These are phyloP conservation scores for Drosophila eohydei DNA, from an alignment of 2,888 invertebrate genomes.

Conservation along the genomic window DNA sequence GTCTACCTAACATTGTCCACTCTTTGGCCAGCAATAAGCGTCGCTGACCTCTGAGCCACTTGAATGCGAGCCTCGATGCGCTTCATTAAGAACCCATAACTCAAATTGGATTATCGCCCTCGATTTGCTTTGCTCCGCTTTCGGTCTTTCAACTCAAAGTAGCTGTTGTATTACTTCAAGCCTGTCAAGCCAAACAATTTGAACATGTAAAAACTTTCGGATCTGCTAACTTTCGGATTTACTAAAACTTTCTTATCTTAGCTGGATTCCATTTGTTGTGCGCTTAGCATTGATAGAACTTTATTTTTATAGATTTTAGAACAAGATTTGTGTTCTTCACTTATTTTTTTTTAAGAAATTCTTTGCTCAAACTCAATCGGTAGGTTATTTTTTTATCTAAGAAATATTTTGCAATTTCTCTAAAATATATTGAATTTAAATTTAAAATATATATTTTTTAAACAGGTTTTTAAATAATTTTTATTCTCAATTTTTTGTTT, in stretches of 20 bases:
- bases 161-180: background rate
- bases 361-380: no score
- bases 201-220: background rate
- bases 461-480: no score
- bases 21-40: background rate
- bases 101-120: conserved; percentile 1
- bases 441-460: no score
- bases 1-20: background rate
- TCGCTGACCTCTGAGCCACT: background rate
- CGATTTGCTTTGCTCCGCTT: background rate
- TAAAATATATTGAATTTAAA: no score
- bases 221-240: no score
- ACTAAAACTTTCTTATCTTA: background rate
- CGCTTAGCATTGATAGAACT: background rate
- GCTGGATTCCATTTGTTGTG: background rate
- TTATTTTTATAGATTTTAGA: background rate
- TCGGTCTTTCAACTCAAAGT: background rate
- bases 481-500: no score
- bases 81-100: conserved; percentile 2
- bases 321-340: no score
- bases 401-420: no score
- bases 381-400: no score
- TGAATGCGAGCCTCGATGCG: background rate
- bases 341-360: no score
- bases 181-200: background rate